Base-by-base conservation (phyloP, 2,113 vertebrate species). In the Percopsis transmontana region DNA sequence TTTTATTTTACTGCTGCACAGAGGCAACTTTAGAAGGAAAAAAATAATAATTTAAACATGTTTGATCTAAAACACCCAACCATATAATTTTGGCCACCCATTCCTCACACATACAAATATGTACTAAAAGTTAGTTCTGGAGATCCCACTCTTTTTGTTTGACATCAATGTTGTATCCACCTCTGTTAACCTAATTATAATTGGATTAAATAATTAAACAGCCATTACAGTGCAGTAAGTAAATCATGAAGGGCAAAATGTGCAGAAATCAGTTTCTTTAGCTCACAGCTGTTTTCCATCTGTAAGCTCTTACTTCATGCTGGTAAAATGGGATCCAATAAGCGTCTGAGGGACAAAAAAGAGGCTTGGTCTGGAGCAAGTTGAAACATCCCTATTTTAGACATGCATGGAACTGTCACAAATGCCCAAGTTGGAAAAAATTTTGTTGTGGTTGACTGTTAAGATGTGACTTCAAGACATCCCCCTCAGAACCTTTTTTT, bases 211-310 rank as follows among this genome's bases (percentile, higher is more conserved):
- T 51, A 38, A 77, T 70, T 54, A 76, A 77, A 85, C 39, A 68
- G 70, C 74, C 70, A 64, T 70, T 68, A 74, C 68, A 83, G 58
- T 68, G 72, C 68, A 83, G 58, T 67, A 72, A 79, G 47, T 41
- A n/a, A 33, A 67, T 73, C 70, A 33, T 69, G 50, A 19, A 20
- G 18, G 48, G 62, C 56, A 45, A 66, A 68, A 53, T 24, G 14
- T 53, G 59, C 47, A 61, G 64, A 83, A 80, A 81, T 73, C 42
- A 70, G 50, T 59, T 60, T 48, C 58, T 66, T 72, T 72, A 50
- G 64, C 68, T 61, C 58, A 65, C 89, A 90, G 90, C 82, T 91
- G 89, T 82, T 90, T 92, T 87, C 79, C 81, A 89, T 86, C 83
- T 77, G 24, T 15, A 60, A 64, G 65, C 50, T 70, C 71, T 91